Evolutionary conservation across 2,888 invertebrate genomes (phyloP).

Genomic region (Tuta absoluta): DNA sequence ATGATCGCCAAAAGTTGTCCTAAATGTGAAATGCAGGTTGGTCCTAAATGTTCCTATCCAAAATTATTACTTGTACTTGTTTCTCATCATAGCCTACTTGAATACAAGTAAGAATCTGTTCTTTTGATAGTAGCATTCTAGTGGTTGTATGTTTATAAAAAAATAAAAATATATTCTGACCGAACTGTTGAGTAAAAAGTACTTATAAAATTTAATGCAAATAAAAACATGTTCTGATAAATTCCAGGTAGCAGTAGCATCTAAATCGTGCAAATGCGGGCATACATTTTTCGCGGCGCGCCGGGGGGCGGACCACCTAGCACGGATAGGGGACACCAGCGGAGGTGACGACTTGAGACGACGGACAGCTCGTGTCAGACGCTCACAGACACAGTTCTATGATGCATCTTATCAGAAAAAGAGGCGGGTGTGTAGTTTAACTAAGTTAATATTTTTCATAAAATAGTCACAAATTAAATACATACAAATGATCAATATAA

Average conservation of each 20-base stretch:
- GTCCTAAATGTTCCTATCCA: neutral
- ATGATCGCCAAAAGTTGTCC: conserved; percentile 89
- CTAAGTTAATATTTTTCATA: too few relatives aligned
- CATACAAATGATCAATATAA: too few relatives aligned
- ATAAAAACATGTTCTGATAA: too few relatives aligned
- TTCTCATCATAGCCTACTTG: neutral
- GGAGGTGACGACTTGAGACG: conserved; percentile 72
- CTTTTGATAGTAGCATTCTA: too few relatives aligned
- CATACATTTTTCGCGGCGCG: conserved; percentile 89
- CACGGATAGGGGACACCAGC: conserved; percentile 42
- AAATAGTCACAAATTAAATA: too few relatives aligned
- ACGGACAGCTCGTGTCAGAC: conserved; percentile 86
- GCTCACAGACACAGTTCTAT: conserved; percentile 91
- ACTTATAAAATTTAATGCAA: too few relatives aligned
- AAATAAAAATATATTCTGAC: too few relatives aligned
- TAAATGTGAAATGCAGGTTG: conserved; percentile 88
- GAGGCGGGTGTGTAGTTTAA: conserved; percentile 79
- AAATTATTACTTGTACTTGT: neutral
- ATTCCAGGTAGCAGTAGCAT: conserved; percentile 89
- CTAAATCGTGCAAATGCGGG: conserved; percentile 91
- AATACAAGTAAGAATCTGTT: too few relatives aligned
- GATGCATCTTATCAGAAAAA: conserved; percentile 90
- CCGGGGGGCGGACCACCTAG: conserved; percentile 76
- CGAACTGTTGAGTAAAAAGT: too few relatives aligned
- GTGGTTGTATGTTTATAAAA: too few relatives aligned